A percentile compares a stretch with the other conserved stretches of the same genome.
Evolutionary conservation across 2,888 invertebrate species (phyloP).

Genomic region (Atherix ibis): DNA sequence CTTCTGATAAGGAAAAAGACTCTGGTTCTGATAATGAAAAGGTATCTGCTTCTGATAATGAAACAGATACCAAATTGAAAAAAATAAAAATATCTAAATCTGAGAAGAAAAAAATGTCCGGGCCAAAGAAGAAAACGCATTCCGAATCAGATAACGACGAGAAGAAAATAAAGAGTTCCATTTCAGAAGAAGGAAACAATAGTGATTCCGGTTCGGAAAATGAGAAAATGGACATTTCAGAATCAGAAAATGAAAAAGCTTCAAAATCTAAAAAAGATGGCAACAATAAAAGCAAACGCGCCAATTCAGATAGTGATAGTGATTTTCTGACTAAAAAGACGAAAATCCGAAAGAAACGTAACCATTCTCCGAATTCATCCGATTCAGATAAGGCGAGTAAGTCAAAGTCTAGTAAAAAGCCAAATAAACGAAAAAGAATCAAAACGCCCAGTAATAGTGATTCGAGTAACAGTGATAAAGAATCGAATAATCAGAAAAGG

Average conservation of each 20-base stretch:
- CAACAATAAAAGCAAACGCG: background rate
- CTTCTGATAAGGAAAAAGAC: too few species aligned
- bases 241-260: background rate
- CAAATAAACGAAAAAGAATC: slow-evolving; percentile 4
- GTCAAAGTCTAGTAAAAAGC: slow-evolving; percentile 10
- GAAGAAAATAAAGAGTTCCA: background rate
- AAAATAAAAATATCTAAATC: background rate
- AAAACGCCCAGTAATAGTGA: slow-evolving; percentile 10
- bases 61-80: too few species aligned
- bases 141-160: background rate
- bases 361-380: too few species aligned
- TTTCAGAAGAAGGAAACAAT: slow-evolving; percentile 1
- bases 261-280: background rate
- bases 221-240: background rate
- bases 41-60: too few species aligned
- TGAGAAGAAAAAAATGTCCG: background rate
- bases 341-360: too few species aligned
- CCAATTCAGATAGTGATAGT: background rate
- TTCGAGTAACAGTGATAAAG: slow-evolving; percentile 29
- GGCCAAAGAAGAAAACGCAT: background rate
- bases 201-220: too few species aligned
- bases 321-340: background rate
- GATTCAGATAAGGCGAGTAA: slow-evolving; percentile 7
- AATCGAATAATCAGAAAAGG: slow-evolving; percentile 28
- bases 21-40: too few species aligned